Evolutionary conservation across 2,797 vertebrate species (phyloP).

Genomic region (Onychomys arenicola): DNA sequence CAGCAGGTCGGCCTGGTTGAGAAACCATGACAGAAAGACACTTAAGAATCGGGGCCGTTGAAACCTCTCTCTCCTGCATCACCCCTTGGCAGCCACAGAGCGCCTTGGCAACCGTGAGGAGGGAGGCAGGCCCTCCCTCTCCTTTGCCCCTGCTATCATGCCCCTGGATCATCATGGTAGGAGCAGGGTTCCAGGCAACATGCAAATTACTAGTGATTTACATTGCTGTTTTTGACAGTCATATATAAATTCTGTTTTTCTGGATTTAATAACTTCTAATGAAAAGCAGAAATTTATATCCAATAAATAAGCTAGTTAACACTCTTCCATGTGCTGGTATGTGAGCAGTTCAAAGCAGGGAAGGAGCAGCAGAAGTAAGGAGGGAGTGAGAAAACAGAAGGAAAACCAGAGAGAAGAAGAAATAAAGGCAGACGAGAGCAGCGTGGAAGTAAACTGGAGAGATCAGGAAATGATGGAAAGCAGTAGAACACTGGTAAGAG

Average conservation of each 20-base stretch:
- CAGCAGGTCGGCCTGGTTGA: constrained; percentile 92
- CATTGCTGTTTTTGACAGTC: background rate
- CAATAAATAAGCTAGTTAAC: background rate
- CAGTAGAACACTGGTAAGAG: background rate
- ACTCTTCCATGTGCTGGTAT: background rate
- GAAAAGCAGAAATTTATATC: constrained; percentile 16
- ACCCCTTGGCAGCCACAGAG: background rate
- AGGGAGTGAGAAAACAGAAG: background rate
- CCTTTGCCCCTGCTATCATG: background rate
- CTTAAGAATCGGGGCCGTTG: background rate
- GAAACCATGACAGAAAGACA: constrained; percentile 53
- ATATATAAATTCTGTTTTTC: background rate
- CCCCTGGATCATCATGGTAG: background rate
- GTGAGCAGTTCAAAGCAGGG: background rate
- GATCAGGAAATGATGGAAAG: background rate
- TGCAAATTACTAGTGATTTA: background rate
- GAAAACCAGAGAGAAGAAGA: background rate
- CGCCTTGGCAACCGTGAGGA: background rate
- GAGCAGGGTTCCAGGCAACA: background rate
- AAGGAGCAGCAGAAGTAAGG: background rate
- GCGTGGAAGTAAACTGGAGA: background rate
- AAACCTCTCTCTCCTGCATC: background rate
- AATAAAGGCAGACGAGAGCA: background rate
- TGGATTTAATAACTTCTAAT: constrained; percentile 30
- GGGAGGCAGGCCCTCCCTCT: background rate